phyloP scores from a whole-genome alignment of 2,113 vertebrate genomes.

The Pollachius pollachius region DNA sequence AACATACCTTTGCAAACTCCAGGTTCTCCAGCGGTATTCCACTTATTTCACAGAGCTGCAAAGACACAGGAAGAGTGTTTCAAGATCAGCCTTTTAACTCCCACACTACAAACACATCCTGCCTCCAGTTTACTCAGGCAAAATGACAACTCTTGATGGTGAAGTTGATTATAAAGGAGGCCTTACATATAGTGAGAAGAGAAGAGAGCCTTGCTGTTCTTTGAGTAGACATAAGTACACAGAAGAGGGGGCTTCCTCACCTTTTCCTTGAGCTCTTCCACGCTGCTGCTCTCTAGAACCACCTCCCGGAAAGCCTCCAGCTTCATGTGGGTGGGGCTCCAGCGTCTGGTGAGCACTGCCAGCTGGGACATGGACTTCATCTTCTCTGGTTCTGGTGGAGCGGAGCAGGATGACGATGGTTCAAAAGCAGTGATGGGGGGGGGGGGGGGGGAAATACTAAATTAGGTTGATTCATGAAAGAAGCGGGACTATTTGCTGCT shows the following conservation, averaged over 20 bases:
- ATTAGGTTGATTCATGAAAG: too few species aligned
- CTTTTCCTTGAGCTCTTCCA: conserved; percentile 94
- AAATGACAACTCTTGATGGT: neutral
- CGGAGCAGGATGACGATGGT: neutral
- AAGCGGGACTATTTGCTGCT: too few species aligned
- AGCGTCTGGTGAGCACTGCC: conserved; percentile 86
- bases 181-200: too few species aligned
- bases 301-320: conserved; percentile 91
- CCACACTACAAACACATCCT: too few species aligned
- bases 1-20: conserved; percentile 94
- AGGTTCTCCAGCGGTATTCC: conserved; percentile 87
- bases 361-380: conserved; percentile 99
- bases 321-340: conserved; percentile 89
- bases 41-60: conserved; percentile 89
- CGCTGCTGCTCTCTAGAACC: conserved; percentile 93
- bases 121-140: too few species aligned
- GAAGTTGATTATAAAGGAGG: too few species aligned
- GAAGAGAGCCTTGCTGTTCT: neutral
- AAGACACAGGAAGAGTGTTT: conserved; percentile 40
- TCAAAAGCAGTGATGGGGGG: neutral
- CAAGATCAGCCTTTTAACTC: too few species aligned
- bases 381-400: conserved; percentile 83
- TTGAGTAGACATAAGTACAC: neutral
- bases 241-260: conserved; percentile 54
- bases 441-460: too few species aligned